phyloP scores from a whole-genome alignment of 2,113 vertebrate species.

The Ancistrus triradiatus region DNA sequence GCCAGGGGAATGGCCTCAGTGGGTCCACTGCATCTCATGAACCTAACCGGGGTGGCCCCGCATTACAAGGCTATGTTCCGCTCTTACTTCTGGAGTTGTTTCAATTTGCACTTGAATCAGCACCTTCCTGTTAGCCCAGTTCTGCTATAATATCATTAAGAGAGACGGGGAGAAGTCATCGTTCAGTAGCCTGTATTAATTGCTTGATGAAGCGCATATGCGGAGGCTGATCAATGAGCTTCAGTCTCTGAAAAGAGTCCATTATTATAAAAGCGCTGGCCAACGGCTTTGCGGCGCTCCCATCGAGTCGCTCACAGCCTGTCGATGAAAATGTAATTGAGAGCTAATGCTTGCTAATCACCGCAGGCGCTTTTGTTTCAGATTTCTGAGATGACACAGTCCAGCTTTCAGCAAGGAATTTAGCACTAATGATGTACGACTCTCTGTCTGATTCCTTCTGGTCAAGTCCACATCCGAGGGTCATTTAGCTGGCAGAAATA shows the following conservation, averaged over 20 bases:
- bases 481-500: slow-evolving; percentile 7
- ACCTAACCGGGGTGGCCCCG: no score
- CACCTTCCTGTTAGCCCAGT: neutral
- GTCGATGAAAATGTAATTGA: slow-evolving; percentile 60
- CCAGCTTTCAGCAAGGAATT: slow-evolving; percentile 18
- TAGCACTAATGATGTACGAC: neutral
- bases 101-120: neutral
- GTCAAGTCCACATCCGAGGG: neutral
- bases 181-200: slow-evolving; percentile 37
- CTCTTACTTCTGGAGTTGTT: no score
- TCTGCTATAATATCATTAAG: neutral
- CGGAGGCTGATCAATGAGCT: slow-evolving; percentile 48
- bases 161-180: slow-evolving; percentile 2
- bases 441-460: neutral
- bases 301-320: slow-evolving; percentile 45
- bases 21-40: no score
- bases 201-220: slow-evolving; percentile 36
- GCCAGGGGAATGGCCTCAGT: no score
- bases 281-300: slow-evolving; percentile 42
- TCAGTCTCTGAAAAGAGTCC: slow-evolving; percentile 42
- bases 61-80: no score
- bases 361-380: slow-evolving; percentile 23
- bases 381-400: slow-evolving; percentile 23
- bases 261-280: slow-evolving; percentile 50
- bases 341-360: slow-evolving; percentile 47